Evolutionary conservation across 2,888 invertebrate genomes (phyloP).

Genomic region (Dasysyrphus tricinctus): DNA sequence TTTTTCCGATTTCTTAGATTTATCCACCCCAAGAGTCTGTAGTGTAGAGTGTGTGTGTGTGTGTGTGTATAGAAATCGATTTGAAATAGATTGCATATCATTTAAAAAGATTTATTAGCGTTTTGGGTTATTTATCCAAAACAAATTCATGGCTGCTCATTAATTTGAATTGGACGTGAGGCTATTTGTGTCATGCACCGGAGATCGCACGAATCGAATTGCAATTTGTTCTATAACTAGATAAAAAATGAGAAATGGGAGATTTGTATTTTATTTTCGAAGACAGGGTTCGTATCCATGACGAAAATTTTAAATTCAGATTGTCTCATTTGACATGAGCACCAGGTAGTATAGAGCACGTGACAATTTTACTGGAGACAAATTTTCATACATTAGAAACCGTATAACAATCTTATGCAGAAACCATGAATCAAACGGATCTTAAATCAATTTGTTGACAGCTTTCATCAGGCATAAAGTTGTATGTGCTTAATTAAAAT

Average conservation of each 20-base stretch:
- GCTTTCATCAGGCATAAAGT: background rate
- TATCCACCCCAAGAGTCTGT: conserved; percentile 3
- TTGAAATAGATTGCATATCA: conserved; percentile 71
- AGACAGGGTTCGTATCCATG: background rate
- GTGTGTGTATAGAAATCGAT: conserved; percentile 49
- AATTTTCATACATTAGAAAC: background rate
- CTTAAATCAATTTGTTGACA: background rate
- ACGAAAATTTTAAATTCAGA: background rate
- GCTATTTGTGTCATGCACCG: conserved; percentile 46
- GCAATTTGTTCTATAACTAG: conserved; percentile 51
- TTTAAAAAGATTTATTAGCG: conserved; percentile 70
- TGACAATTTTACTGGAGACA: background rate
- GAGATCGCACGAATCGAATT: conserved; percentile 59
- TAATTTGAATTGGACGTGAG: conserved; percentile 61
- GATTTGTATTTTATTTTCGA: background rate
- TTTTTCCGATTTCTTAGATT: conserved; percentile 1
- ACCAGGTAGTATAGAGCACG: background rate
- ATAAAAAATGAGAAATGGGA: background rate
- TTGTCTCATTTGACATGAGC: background rate
- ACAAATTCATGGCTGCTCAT: conserved; percentile 71
- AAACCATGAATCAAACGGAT: background rate
- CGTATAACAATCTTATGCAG: too few species aligned
- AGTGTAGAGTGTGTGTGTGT: background rate
- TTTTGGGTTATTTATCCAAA: conserved; percentile 72
- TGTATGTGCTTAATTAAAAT: too few species aligned